Evolutionary conservation across 1,140 invertebrate genomes (phyloP), one percentile per base, ranked within the genome.

Genomic region (Mactra quadrangularis): DNA sequence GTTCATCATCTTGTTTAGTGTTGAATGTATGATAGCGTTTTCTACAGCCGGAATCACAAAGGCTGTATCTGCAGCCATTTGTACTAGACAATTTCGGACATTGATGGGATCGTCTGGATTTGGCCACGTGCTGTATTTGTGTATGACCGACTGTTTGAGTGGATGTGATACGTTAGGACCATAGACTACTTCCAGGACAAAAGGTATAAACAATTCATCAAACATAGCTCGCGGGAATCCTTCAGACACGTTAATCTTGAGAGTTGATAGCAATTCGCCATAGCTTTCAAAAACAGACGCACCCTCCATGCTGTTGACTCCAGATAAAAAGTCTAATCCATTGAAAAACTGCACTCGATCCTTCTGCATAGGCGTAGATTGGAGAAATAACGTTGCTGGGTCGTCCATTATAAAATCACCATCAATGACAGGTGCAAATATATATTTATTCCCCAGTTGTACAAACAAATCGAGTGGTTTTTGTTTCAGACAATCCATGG

Each of bases 41-140:
- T 47, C 25, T 55, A 78, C 13, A 19, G 75, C 75, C 15, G 75
- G 75, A 17, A 66, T 60, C n/a, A 78, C 62, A 29, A 78, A 78
- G 9, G 33, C 3, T 2, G 50, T 19, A 38, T 78, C 75, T 6
- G 75, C 52, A 11, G 29, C 25, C 17, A 78, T 15, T 19, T 78
- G 33, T 17, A 78, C 29, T 13, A 38, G 27, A 45, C 50, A 33
- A 29, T 68, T 50, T 68, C 75, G 47, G 15, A 29, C 50, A 27
- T 17, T 17, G 22, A 45, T 52, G n/a, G 45, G 29, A 31, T 78
- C 52, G 17, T 53, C 31, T 6, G 75, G 47, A 25, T 38, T 41
- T 53, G 60, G 25, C 75, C 75, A 78, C 31, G 52, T 47, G 4
- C 41, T 78, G 33, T 78, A 78, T 29, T 64, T 17, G 4, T 53